Base-by-base conservation (phyloP, 2,888 invertebrate genomes). In the Lottia gigantea region DNA sequence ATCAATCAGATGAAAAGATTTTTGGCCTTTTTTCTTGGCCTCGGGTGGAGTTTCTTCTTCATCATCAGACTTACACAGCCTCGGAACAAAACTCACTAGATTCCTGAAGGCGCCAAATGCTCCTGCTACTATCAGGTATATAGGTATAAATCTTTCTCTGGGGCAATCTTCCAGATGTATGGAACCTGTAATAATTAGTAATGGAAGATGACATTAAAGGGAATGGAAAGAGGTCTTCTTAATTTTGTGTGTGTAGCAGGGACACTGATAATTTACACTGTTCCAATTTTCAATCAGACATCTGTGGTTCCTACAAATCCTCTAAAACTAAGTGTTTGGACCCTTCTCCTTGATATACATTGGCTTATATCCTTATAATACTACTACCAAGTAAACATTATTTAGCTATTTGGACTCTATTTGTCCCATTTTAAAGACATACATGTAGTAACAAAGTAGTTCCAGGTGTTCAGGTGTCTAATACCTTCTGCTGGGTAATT, bases 41-140 rank as follows among this genome's bases (percentile, higher is more conserved):
- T 80, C 80, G 15, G 83, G 85, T 14, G 75, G 77, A 14, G 82
- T 82, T 23, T 79, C 81, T 19, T 84, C 82, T 15, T 82, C 91
- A 75, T 91, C 90, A 76, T 90, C 90, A 23, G 90, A 88, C 78
- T 91, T 90, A 68, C 91, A 87, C 19, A 92, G 90, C 77, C 91
- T 87, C 62, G 91, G 89, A 8, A 91, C 91, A 65, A 92, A 88
- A 85, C 91, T 91, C 68, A 92, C 86, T 25, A 92, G 84, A 81
- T 92, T 92, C 83, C 92, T 92, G 68, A 92, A 86, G 68, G 92
- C 90, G n/a, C 92, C 92, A 83, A 92, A 92, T 64, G 90, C 90
- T 68, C 93, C 92, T 79, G 92, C 92, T 74, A 93, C 92, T 79
- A 93, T 88, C 81, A 93, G 90, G 87, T 92, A 93, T 67, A 93